phyloP scores from a whole-genome alignment of 2,888 invertebrate species.

The Noctua pronuba region DNA sequence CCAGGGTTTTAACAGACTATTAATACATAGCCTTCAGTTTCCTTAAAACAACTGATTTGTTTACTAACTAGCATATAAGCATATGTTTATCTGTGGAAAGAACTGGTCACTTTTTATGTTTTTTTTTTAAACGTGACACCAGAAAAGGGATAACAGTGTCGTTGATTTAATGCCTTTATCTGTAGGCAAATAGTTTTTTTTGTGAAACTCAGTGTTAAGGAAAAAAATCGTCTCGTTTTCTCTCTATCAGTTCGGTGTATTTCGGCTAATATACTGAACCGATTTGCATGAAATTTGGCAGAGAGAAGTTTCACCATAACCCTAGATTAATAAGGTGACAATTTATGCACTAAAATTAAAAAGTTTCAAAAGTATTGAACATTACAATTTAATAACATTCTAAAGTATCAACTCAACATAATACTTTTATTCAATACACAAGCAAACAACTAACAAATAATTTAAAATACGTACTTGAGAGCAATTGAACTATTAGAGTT shows the following conservation, averaged over 20 bases:
- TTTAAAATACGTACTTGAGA: conserved; percentile 73
- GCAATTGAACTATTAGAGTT: conserved; percentile 82
- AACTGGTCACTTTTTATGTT: not conserved
- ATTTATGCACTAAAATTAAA: not conserved
- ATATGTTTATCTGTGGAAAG: not conserved
- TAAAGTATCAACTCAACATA: not conserved
- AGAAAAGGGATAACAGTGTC: conserved; percentile 1
- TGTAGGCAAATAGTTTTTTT: not conserved
- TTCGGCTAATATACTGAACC: not conserved
- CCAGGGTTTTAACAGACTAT: conserved; percentile 19
- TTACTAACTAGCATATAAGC: not conserved
- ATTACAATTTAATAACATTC: not conserved
- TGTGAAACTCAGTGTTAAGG: not conserved
- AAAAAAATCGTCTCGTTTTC: not conserved
- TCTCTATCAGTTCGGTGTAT: not conserved
- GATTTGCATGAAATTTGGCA: not conserved
- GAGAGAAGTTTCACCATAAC: not conserved
- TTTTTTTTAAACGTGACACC: not conserved
- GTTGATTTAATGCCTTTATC: not conserved
- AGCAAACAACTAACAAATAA: conserved; percentile 30
- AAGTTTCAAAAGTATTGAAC: not conserved
- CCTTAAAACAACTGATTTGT: conserved; percentile 21
- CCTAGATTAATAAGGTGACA: not conserved
- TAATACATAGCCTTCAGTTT: conserved; percentile 8
- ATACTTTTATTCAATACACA: conserved; percentile 14